phyloP scores from a whole-genome alignment of 2,888 invertebrate genomes.

The Phaonia tiefii region DNA sequence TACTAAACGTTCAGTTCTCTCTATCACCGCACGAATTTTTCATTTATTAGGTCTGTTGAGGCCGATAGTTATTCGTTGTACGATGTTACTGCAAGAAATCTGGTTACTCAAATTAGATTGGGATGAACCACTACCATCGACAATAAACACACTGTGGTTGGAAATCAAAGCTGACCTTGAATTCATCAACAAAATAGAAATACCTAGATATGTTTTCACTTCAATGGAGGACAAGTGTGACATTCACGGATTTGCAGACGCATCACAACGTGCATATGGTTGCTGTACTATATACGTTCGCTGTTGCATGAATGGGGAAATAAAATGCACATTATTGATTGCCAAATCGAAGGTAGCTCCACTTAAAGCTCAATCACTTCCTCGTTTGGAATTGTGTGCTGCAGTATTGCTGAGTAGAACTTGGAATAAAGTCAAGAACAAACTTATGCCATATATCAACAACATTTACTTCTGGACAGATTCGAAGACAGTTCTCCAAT shows the following conservation, averaged over 20 bases:
- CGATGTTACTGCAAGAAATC: no score
- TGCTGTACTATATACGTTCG: slow-evolving; percentile 44
- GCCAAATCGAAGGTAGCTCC: slow-evolving; percentile 67
- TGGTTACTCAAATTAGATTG: no score
- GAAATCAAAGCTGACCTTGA: slow-evolving; percentile 1
- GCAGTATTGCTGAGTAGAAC: slow-evolving; percentile 55
- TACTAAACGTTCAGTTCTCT: slow-evolving; percentile 19
- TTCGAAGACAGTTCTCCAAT: slow-evolving; percentile 39
- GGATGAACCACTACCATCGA: no score
- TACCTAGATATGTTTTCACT: slow-evolving; percentile 41
- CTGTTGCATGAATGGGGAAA: no score
- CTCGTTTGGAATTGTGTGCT: slow-evolving; percentile 63
- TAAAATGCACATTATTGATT: slow-evolving; percentile 44
- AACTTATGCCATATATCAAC: neutral
- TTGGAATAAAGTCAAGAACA: slow-evolving; percentile 33
- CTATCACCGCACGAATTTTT: slow-evolving; percentile 46
- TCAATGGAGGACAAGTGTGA: slow-evolving; percentile 21
- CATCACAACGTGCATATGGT: slow-evolving; percentile 47
- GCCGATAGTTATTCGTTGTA: neutral
- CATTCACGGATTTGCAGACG: slow-evolving; percentile 58
- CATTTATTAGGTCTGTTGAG: slow-evolving; percentile 43
- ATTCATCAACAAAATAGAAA: slow-evolving; percentile 19
- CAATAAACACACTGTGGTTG: neutral
- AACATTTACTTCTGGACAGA: slow-evolving; percentile 8
- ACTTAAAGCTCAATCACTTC: slow-evolving; percentile 60